Percentiles rank a stretch among this genome's conserved stretches.
Conservation (phyloP, 2,888 invertebrate species). For the Hirudinaria manillensis region DNA sequence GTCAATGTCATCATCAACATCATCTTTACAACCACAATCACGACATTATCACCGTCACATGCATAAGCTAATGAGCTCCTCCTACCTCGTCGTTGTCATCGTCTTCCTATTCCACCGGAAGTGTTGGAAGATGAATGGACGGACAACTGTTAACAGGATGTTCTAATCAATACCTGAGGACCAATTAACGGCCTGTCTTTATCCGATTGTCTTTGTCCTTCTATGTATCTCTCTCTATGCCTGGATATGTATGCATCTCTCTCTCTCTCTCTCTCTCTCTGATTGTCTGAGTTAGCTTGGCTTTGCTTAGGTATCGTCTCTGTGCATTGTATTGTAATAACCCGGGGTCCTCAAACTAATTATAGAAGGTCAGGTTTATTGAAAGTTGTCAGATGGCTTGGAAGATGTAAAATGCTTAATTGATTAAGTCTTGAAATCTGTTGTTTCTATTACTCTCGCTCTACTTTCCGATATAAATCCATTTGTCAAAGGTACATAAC, state of each 20-base stretch:
- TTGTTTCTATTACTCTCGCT: too few relatives aligned
- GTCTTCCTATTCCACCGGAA: background rate
- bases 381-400: too few relatives aligned
- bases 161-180: background rate
- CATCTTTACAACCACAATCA: background rate
- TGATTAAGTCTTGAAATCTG: too few relatives aligned
- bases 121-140: constrained; percentile 11
- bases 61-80: background rate
- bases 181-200: background rate
- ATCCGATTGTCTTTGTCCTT: background rate
- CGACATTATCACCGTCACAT: constrained; percentile 1
- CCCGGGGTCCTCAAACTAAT: too few relatives aligned
- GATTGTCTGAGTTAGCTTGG: too few relatives aligned
- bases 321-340: too few relatives aligned
- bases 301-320: too few relatives aligned
- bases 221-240: background rate
- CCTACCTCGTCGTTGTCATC: background rate
- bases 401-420: too few relatives aligned
- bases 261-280: background rate
- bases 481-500: too few relatives aligned
- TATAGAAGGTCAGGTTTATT: too few relatives aligned
- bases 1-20: too few relatives aligned
- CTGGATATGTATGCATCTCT: background rate
- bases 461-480: too few relatives aligned
- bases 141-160: constrained; percentile 11